phyloP scores from a whole-genome alignment of 1,140 invertebrate species.

The Ceratosolen fusciceps region DNA sequence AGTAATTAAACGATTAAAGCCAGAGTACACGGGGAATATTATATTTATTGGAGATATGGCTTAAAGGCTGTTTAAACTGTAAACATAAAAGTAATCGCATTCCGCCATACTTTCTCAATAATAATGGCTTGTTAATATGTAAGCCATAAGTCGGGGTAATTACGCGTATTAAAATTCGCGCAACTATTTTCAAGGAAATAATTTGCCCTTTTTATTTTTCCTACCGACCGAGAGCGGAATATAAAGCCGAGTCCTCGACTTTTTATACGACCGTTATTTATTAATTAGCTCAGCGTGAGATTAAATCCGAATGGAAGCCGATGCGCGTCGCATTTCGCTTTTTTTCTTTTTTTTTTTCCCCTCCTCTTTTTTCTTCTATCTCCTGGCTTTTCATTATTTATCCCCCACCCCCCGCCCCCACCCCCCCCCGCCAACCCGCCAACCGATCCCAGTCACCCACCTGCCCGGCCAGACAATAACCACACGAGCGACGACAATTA shows the following conservation, averaged over 20 bases:
- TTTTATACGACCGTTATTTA: constrained; percentile 15
- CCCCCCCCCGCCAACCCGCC: no score
- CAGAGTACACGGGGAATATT: no score
- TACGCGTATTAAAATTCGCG: neutral
- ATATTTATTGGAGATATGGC: no score
- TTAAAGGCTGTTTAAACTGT: no score
- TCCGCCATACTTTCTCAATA: neutral
- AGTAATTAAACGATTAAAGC: no score
- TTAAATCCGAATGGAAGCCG: constrained; percentile 12
- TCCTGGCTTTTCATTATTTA: no score
- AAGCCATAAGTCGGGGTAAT: neutral
- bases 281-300: constrained; percentile 31
- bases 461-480: neutral
- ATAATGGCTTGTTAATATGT: no score
- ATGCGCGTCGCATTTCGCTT: neutral
- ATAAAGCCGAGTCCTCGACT: neutral
- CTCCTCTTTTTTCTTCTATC: no score
- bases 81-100: no score
- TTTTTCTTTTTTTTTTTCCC: neutral
- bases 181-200: constrained; percentile 1
- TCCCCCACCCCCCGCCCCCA: no score
- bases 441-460: no score
- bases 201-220: neutral
- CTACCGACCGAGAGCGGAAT: neutral
- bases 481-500: constrained; percentile 10